Evolutionary conservation across 2,888 invertebrate genomes (phyloP), one percentile per base, ranked within the genome.

Genomic region (Cerastoderma edule): DNA sequence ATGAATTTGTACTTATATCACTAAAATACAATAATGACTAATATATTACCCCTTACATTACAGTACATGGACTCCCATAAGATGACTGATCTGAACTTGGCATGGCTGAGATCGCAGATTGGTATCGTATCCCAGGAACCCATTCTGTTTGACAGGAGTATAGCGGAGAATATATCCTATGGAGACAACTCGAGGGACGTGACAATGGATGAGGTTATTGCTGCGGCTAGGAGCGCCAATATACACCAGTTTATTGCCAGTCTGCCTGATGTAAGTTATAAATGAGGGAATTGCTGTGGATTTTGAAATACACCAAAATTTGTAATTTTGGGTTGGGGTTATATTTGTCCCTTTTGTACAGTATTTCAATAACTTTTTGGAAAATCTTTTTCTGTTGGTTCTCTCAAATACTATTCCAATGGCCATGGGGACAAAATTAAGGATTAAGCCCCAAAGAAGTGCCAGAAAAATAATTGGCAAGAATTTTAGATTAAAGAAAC

Each of bases 91-190:
- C 91, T 97, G 86, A 95, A 96, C 0, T 89, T 94, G 0, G 68
- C 76, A 27, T 95, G 95, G 67, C 92, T 96, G 10, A 94, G 98
- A 73, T 94, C 95, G 53, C 95, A 96, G 82, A 95, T 98, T 75
- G 97, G 97, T 3, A 96, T 98, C 78, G 98, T 98, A 0, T 96
- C 97, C 3, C 98, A 99, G 93, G 98, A 98, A 89, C 98, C 98
- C 0, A 95, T 96, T 0, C 94, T 98, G 0, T 98, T 98, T 93
- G 96, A 97, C 91, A 94, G 96, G 72, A 96, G 96, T 10, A 97
- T 98, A 72, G 95, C 94, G 0, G 96, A 98, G 84, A 99, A 99
- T 92, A 98, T 99, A 83, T 96, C 96, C 0, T 98, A 98, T 90
- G 98, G 98, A 3, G 96, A 97, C 90, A 97, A 96, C 90, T 93